Conservation (phyloP, 2,797 vertebrate genomes). For the Lepilemur ruficaudatus region DNA sequence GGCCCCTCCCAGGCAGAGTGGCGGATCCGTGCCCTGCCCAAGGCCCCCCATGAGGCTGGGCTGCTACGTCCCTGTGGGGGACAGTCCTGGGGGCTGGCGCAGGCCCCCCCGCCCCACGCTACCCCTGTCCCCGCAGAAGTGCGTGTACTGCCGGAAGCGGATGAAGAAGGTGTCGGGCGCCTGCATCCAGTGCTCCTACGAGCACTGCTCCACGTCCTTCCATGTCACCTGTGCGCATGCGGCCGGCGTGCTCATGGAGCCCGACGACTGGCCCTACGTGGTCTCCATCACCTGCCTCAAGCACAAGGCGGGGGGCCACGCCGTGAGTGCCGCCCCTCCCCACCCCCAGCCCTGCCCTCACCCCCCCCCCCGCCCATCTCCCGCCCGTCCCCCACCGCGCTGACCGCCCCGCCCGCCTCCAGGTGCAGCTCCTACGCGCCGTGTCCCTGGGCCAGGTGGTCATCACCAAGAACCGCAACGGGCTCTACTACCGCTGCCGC, state of each 20-base stretch:
- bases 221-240: conserved; percentile 97
- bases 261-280: conserved; percentile 96
- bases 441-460: conserved; percentile 91
- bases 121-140: conserved; percentile 87
- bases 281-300: conserved; percentile 96
- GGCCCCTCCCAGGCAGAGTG: too few species aligned
- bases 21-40: too few species aligned
- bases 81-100: background rate
- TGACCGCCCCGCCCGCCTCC: accelerated
- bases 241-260: conserved; percentile 93
- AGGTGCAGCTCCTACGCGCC: conserved; percentile 82
- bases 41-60: too few species aligned
- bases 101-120: background rate
- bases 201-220: conserved; percentile 97
- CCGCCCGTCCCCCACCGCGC: accelerated
- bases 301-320: conserved; percentile 85
- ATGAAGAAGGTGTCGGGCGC: conserved; percentile 90
- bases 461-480: conserved; percentile 92
- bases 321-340: conserved; percentile 78
- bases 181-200: conserved; percentile 95
- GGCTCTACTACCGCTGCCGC: conserved; percentile 94
- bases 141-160: conserved; percentile 92
- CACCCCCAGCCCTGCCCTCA: accelerated
- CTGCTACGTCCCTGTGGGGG: background rate
- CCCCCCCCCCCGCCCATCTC: too few species aligned